Evolutionary conservation across 2,113 vertebrate species (phyloP).

Genomic region (Rissa tridactyla): DNA sequence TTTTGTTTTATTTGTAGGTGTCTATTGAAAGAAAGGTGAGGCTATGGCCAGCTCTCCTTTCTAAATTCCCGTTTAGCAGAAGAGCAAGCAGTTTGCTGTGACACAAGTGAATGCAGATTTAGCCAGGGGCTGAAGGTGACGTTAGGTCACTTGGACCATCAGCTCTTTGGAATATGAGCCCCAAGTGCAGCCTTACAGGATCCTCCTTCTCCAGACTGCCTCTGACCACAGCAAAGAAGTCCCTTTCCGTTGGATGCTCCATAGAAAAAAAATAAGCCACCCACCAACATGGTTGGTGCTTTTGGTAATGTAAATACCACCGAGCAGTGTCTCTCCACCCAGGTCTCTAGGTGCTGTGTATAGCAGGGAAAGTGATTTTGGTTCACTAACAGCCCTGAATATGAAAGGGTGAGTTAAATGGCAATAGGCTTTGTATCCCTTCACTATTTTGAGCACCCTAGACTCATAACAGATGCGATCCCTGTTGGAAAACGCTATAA

Average conservation of each 20-base stretch:
- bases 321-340: neutral
- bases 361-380: neutral
- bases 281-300: neutral
- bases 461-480: neutral
- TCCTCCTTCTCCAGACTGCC: neutral
- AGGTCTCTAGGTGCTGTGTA: neutral
- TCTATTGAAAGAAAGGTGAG: neutral
- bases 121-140: neutral
- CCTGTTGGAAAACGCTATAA: neutral
- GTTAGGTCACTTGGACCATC: neutral
- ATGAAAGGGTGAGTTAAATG: neutral
- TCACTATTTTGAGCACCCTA: neutral
- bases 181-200: neutral
- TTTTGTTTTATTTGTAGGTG: neutral
- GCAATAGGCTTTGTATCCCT: neutral
- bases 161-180: neutral
- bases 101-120: neutral
- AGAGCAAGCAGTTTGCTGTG: neutral
- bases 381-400: neutral
- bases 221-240: neutral
- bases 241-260: neutral
- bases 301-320: fast-evolving
- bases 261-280: neutral
- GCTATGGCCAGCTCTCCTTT: neutral
- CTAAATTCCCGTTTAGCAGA: neutral